Conservation (phyloP, 2,888 invertebrate genomes). For the Perizoma flavofasciatum region DNA sequence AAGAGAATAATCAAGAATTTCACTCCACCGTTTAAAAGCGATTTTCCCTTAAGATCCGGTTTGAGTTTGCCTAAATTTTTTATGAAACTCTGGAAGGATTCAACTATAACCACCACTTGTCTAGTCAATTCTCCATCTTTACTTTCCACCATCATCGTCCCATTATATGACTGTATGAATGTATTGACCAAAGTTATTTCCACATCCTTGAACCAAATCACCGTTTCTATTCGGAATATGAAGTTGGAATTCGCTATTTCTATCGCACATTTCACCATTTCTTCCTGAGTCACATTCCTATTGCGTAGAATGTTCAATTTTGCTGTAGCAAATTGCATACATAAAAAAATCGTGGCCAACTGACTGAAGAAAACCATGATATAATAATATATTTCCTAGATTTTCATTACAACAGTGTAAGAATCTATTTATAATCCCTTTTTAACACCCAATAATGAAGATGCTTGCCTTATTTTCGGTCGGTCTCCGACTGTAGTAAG, state of each 20-base stretch:
- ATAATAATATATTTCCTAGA: no score
- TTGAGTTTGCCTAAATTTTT: conserved; percentile 52
- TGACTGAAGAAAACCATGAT: conserved; percentile 12
- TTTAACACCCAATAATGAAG: neutral
- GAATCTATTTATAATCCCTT: neutral
- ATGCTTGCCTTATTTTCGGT: neutral
- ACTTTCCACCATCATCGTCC: conserved; percentile 56
- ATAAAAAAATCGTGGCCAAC: conserved; percentile 21
- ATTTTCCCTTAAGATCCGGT: conserved; percentile 61
- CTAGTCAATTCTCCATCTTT: conserved; percentile 49
- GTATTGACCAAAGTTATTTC: conserved; percentile 47
- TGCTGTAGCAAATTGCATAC: conserved; percentile 24
- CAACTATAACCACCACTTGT: conserved; percentile 60
- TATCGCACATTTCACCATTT: conserved; percentile 48
- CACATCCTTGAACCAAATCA: conserved; percentile 54
- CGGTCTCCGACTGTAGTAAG: conserved; percentile 9
- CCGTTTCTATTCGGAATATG: conserved; percentile 51
- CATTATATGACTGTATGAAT: conserved; percentile 57
- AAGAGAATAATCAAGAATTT: conserved; percentile 58
- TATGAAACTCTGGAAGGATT: conserved; percentile 57
- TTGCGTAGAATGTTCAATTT: conserved; percentile 28
- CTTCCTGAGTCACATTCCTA: conserved; percentile 33
- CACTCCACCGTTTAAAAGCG: conserved; percentile 55
- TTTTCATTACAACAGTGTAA: no score
- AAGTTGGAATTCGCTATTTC: conserved; percentile 61